Percentiles rank a stretch among this genome's conserved stretches.
phyloP scores from a whole-genome alignment of 2,113 vertebrate genomes.

The Probosciger aterrimus region DNA sequence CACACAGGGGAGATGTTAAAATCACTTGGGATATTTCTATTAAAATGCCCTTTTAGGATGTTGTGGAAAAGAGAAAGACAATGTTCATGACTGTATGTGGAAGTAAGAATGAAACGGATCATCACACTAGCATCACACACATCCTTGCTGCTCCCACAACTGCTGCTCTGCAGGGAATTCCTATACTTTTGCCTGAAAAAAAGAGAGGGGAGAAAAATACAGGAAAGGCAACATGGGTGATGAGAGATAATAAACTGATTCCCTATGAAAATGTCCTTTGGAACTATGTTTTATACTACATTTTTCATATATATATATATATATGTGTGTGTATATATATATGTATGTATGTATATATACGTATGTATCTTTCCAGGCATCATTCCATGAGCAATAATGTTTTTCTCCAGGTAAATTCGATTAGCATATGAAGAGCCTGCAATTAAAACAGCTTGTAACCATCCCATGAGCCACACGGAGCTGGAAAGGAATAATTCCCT shows the following conservation, averaged over 20 bases:
- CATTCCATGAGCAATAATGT: background rate
- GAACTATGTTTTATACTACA: background rate
- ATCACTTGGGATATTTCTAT: background rate
- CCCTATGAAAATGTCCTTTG: background rate
- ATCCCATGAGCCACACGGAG: background rate
- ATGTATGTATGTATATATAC: too few relatives aligned
- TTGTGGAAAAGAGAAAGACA: background rate
- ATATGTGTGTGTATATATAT: too few relatives aligned
- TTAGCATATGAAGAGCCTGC: background rate
- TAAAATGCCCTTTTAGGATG: background rate
- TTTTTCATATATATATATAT: background rate
- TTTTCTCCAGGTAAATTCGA: background rate
- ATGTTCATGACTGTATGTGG: background rate
- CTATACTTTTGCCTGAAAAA: background rate
- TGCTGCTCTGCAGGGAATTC: background rate
- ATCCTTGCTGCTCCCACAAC: background rate
- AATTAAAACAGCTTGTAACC: background rate
- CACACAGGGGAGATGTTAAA: background rate
- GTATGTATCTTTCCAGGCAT: background rate
- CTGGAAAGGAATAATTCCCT: background rate
- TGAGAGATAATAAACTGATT: background rate
- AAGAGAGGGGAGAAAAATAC: accelerated
- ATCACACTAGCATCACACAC: background rate
- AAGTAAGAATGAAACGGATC: background rate
- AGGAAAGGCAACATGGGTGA: background rate